Base-by-base conservation (phyloP, 2,113 vertebrate species). In the Theristicus caerulescens region DNA sequence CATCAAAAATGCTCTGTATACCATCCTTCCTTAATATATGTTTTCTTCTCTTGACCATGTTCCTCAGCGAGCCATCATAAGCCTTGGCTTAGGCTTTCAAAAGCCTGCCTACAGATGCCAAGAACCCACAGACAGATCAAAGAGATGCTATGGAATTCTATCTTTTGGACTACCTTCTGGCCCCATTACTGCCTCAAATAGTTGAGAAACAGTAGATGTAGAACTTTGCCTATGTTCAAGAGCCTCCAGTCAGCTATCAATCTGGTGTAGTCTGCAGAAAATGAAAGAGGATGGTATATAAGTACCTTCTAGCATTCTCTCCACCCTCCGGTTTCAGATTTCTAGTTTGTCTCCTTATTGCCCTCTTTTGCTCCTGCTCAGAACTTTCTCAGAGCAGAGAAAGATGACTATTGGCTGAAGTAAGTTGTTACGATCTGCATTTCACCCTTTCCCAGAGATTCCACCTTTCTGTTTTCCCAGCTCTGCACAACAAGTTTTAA, bases 321-420 rank as follows among this genome's bases (percentile, higher is more conserved):
- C 34, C 32, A 13, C 9, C 12, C 34, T 46, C 44, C 4, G 3
- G 3, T 2, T 27, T 36, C 51, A 7, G 2, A 32, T 1, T 4
- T 44, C 38, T 29, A 29, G 12, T 73, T 52, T 89, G 72, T 34
- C 62, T 76, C 40, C 36, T 5, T 24, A 13, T 7, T 38, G 38
- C 25, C 67, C 34, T 11, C 14, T 49, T 26, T 16, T 34, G 58
- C 31, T 76, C 26, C 82, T 47, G 79, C 58, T 76, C 32, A 18
- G 38, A 32, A 36, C 22, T 0, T 32, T 21, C 69, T 64, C 52
- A 52, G 34, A 32, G 29, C 47, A 82, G 24, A 49, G 36, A 21
- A 15, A 34, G 44, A 57, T 32, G 29, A 22, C 70, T 15, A 0
- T 1, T 67, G 84, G 16, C 44, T 12, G 7, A 3, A 70, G 38